These are phyloP conservation scores for Acleris holmiana DNA, from an alignment of 2,888 invertebrate genomes.

Conservation along the genomic window DNA sequence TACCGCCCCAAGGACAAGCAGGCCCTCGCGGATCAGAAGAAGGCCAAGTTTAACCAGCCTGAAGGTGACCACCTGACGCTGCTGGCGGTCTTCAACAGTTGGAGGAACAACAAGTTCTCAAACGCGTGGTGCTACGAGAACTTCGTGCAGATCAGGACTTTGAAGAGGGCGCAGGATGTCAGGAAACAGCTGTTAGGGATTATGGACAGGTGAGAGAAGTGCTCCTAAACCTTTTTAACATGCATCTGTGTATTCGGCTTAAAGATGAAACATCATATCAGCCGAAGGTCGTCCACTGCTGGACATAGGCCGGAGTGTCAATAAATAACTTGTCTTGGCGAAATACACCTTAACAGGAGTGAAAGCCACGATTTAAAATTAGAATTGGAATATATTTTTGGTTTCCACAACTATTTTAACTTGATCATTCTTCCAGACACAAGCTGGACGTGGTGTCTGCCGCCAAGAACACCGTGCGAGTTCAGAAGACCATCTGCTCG, in stretches of 20 bases:
- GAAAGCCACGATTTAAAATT: too few species aligned
- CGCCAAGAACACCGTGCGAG: slow-evolving; percentile 96
- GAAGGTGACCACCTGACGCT: slow-evolving; percentile 99
- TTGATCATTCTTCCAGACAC: slow-evolving; percentile 83
- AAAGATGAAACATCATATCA: background rate
- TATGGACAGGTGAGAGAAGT: slow-evolving; percentile 91
- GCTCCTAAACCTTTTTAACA: background rate
- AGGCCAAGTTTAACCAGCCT: slow-evolving; percentile 99
- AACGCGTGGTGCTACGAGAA: slow-evolving; percentile 99
- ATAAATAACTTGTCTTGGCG: too few species aligned
- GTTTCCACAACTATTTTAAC: too few species aligned
- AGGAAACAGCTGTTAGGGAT: slow-evolving; percentile 98
- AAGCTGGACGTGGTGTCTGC: slow-evolving; percentile 98
- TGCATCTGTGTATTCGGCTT: background rate
- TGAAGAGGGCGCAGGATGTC: slow-evolving; percentile 99
- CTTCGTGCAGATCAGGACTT: slow-evolving; percentile 98
- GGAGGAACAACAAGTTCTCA: slow-evolving; percentile 99
- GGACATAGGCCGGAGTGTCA: too few species aligned
- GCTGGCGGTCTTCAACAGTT: slow-evolving; percentile 99
- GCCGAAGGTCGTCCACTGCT: too few species aligned
- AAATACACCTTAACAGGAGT: too few species aligned
- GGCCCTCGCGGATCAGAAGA: slow-evolving; percentile 98
- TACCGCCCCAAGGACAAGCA: slow-evolving; percentile 96
- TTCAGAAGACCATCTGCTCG: slow-evolving; percentile 99
- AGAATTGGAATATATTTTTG: too few species aligned